These are phyloP conservation scores for Melinaea menophilus DNA, from an alignment of 2,888 invertebrate genomes.

Conservation along the genomic window DNA sequence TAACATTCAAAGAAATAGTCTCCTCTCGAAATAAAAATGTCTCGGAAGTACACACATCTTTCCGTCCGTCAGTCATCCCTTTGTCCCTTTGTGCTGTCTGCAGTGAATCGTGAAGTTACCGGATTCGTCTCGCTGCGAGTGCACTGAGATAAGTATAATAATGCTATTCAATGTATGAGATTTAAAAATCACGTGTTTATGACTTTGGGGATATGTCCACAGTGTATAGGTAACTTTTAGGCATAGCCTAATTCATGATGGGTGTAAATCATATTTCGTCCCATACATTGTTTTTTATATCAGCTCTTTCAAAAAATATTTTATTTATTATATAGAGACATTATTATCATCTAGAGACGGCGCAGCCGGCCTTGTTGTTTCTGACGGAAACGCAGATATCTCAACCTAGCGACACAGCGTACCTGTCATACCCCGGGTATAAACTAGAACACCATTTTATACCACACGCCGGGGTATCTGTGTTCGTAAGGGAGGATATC, in stretches of 20 bases:
- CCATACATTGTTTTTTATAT: background rate
- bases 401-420: too few relatives aligned
- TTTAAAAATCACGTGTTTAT: conserved; percentile 1
- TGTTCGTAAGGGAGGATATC: too few relatives aligned
- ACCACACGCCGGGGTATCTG: too few relatives aligned
- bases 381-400: too few relatives aligned
- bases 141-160: conserved; percentile 14
- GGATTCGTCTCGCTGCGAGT: conserved; percentile 17
- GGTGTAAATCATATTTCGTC: too few relatives aligned
- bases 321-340: too few relatives aligned
- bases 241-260: too few relatives aligned
- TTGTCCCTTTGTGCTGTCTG: conserved; percentile 17
- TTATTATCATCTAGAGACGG: too few relatives aligned
- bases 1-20: conserved; percentile 3
- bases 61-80: conserved; percentile 26
- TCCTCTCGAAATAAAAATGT: background rate
- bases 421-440: too few relatives aligned
- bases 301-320: too few relatives aligned
- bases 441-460: too few relatives aligned
- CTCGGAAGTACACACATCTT: conserved; percentile 29
- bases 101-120: conserved; percentile 28
- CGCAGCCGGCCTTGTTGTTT: too few relatives aligned
- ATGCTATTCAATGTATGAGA: conserved; percentile 5
- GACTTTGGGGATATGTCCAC: conserved; percentile 7
- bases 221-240: background rate